Evolutionary conservation across 2,113 vertebrate genomes (phyloP).

Genomic region (Tringa solitaria): DNA sequence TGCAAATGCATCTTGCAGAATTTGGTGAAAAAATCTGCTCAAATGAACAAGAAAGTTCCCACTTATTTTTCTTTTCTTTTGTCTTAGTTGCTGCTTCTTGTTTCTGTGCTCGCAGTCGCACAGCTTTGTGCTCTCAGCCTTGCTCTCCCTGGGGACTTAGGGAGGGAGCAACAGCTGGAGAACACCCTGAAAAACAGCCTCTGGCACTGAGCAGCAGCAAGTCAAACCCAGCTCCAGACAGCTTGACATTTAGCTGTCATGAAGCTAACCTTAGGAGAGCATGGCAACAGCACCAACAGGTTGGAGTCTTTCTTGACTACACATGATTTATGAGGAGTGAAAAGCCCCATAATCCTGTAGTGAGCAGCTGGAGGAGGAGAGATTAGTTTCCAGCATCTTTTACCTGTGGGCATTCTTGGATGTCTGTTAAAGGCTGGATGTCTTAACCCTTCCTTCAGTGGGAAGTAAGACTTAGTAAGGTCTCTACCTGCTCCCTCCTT

Average conservation of each 20-base stretch:
- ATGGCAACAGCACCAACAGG: not conserved
- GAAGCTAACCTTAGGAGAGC: not conserved
- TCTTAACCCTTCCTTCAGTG: not conserved
- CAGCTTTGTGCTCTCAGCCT: not conserved
- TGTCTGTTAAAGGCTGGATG: not conserved
- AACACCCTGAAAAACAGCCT: not conserved
- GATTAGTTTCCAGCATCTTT: not conserved
- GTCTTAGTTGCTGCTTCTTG: not conserved
- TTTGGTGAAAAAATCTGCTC: not conserved
- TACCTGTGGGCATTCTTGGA: not conserved
- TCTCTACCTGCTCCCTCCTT: not conserved
- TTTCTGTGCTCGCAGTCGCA: not conserved
- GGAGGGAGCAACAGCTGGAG: not conserved
- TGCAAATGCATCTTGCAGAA: not conserved
- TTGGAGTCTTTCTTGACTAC: not conserved
- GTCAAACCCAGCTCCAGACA: not conserved
- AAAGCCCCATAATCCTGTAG: not conserved
- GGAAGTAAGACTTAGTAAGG: not conserved
- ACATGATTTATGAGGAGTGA: not conserved
- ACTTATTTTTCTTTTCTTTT: not conserved
- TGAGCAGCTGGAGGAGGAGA: not conserved
- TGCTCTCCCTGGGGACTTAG: not conserved
- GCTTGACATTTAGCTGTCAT: not conserved
- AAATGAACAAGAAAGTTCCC: not conserved
- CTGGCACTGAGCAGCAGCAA: not conserved